A percentile compares a stretch with the other conserved stretches of the same genome.
phyloP scores from a whole-genome alignment of 1,140 invertebrate species.

The Archegozetes longisetosus region DNA sequence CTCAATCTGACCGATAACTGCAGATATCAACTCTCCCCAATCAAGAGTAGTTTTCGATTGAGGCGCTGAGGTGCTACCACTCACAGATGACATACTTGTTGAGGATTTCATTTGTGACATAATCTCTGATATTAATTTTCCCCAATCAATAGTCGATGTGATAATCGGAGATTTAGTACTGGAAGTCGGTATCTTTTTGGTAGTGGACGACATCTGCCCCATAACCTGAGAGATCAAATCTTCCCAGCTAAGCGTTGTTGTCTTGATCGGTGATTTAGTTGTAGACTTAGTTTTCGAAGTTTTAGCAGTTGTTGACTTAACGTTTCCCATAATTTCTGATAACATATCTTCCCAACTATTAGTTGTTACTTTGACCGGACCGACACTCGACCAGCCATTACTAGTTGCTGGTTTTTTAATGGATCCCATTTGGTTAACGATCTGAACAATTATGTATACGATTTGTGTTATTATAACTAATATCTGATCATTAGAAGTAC shows the following conservation, averaged over 20 bases:
- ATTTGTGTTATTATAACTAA: background rate
- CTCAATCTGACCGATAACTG: background rate
- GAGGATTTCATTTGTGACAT: background rate
- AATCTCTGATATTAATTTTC: background rate
- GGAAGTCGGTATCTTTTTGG: too few relatives aligned
- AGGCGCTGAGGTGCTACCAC: background rate
- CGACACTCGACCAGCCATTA: background rate
- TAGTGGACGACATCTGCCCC: background rate
- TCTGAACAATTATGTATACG: conserved; percentile 2
- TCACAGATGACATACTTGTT: background rate
- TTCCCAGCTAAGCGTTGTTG: background rate
- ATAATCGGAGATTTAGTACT: background rate
- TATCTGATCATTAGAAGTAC: background rate
- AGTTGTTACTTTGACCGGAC: background rate
- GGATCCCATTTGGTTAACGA: background rate
- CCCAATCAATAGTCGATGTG: background rate
- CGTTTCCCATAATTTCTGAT: background rate
- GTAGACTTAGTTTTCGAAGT: too few relatives aligned
- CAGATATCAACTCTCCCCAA: background rate
- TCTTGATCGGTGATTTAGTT: background rate
- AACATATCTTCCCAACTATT: background rate
- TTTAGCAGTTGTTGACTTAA: background rate
- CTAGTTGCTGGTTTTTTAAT: background rate
- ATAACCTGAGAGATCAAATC: conserved; percentile 2
- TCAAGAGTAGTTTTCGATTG: background rate